Percentiles rank a stretch among this genome's conserved stretches.
phyloP scores from a whole-genome alignment of 2,888 invertebrate genomes.

The Pegoplata infirma region DNA sequence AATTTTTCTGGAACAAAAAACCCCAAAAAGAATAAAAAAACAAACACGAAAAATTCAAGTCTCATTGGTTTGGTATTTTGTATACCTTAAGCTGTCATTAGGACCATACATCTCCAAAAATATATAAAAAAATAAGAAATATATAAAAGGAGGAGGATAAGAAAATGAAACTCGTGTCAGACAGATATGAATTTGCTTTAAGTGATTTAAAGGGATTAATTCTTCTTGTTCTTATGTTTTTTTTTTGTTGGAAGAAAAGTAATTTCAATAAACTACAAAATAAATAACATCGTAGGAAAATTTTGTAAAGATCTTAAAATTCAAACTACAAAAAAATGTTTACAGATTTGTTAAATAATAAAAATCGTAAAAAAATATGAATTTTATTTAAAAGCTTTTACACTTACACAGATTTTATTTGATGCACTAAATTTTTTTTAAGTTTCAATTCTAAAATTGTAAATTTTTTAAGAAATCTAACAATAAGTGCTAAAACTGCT shows the following conservation, averaged over 20 bases:
- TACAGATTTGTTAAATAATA: too few species aligned
- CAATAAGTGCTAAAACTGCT: too few species aligned
- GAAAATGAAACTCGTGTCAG: slow-evolving; percentile 7
- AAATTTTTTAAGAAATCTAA: too few species aligned
- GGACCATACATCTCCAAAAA: slow-evolving; percentile 14
- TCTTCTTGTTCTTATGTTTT: background rate
- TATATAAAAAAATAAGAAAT: background rate
- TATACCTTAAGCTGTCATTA: slow-evolving; percentile 33
- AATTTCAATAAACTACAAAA: slow-evolving; percentile 4
- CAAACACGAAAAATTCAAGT: background rate
- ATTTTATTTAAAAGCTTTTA: too few species aligned
- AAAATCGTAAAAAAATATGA: too few species aligned
- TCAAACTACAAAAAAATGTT: too few species aligned
- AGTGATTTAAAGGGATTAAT: slow-evolving; percentile 47
- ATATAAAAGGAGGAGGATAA: background rate
- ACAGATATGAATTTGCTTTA: slow-evolving; percentile 17
- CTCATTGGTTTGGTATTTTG: background rate
- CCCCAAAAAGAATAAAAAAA: slow-evolving; percentile 15
- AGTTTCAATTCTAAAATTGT: too few species aligned
- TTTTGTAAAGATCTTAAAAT: too few species aligned
- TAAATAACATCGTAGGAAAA: too few species aligned
- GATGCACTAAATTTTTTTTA: too few species aligned
- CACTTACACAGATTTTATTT: too few species aligned
- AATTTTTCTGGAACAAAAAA: too few species aligned
- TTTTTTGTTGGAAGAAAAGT: background rate